These are phyloP conservation scores for Ammodytes dubius DNA, from an alignment of 2,113 vertebrate genomes.

Conservation along the genomic window DNA sequence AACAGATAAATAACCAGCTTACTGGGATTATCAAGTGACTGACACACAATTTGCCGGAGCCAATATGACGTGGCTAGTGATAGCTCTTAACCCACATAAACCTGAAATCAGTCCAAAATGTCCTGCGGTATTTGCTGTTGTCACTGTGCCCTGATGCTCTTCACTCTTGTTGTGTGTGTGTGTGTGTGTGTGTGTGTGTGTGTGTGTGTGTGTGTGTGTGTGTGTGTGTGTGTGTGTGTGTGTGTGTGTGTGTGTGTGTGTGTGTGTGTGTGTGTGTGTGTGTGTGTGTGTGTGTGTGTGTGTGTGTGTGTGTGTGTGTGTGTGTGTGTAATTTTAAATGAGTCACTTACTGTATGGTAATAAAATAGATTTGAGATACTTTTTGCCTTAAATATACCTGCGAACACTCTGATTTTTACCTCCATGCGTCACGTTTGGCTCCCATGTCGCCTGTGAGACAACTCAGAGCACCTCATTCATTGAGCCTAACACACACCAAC, in stretches of 20 bases:
- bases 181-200: constrained; percentile 13
- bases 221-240: neutral
- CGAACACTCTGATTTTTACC: neutral
- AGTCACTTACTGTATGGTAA: neutral
- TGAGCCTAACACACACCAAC: constrained; percentile 18
- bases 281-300: constrained; percentile 21
- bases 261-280: neutral
- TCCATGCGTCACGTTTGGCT: neutral
- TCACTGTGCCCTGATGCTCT: constrained; percentile 38
- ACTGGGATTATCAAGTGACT: constrained; percentile 82
- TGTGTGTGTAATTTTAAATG: neutral
- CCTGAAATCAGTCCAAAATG: constrained; percentile 77
- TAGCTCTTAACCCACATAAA: constrained; percentile 80
- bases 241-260: neutral
- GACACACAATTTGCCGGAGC: constrained; percentile 76
- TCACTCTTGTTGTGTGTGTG: neutral
- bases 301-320: neutral
- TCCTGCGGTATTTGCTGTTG: constrained; percentile 62
- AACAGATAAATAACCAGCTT: constrained; percentile 84
- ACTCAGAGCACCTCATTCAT: constrained; percentile 40
- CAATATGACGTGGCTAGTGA: constrained; percentile 74
- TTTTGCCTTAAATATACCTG: neutral
- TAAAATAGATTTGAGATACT: neutral
- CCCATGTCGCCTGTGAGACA: neutral
- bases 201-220: neutral